A percentile compares a stretch with the other conserved stretches of the same genome.
phyloP scores from a whole-genome alignment of 2,113 vertebrate species.

The Todiramphus saurophagus region DNA sequence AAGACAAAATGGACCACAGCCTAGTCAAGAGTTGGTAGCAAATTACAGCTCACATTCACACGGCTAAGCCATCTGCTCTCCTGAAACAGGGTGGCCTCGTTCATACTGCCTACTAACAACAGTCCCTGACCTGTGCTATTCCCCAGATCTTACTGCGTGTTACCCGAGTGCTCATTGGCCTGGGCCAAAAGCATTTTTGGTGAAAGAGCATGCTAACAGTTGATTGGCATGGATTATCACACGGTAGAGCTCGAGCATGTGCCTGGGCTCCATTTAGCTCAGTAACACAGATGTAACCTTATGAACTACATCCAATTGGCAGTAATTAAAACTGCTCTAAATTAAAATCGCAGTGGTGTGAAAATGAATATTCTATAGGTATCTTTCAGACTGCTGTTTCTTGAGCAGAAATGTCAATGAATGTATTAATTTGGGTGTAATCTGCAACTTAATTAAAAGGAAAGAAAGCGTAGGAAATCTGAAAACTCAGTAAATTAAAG shows the following conservation, averaged over 20 bases:
- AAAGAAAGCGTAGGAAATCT: background rate
- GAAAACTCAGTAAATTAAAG: background rate
- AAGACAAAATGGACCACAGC: background rate
- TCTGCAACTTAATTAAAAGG: background rate
- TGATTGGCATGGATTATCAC: background rate
- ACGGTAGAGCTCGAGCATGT: background rate
- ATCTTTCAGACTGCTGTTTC: background rate
- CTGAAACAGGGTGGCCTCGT: background rate
- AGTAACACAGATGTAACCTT: background rate
- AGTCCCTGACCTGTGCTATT: background rate
- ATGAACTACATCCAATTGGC: background rate
- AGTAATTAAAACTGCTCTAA: background rate
- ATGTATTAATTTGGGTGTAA: background rate
- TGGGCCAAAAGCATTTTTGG: background rate
- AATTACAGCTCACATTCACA: background rate
- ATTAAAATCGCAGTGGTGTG: background rate
- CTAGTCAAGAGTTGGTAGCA: background rate
- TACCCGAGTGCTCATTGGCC: background rate
- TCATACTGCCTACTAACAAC: background rate
- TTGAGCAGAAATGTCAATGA: background rate
- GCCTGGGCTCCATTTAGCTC: background rate
- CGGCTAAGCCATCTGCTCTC: background rate
- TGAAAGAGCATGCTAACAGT: background rate
- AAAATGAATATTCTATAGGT: background rate
- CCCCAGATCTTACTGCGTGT: background rate